Base-by-base conservation (phyloP, 2,888 invertebrate species). In the Dryococelus australis region DNA sequence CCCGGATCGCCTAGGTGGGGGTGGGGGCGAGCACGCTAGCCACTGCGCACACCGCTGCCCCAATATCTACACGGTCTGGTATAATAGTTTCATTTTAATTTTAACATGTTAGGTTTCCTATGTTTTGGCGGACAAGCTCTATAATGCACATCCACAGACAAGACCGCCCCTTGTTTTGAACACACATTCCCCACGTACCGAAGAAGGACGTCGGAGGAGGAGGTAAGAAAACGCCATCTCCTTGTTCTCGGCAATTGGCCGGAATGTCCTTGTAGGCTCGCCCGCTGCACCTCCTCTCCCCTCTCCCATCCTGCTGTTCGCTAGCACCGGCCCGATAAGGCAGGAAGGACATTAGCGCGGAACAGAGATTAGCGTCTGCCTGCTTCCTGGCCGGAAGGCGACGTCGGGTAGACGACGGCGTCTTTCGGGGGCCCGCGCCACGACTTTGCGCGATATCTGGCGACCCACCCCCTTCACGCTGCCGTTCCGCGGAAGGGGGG, bases 331-430 rank as follows among this genome's bases (percentile, higher is more conserved):
- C 65, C 35, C 2, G 65, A 65, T 65, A 65, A 65, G 65, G n/a
- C 65, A 65, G n/a, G 65, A 65, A 65, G 65, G 65, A 65, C 65
- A 65, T 65, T 65, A 65, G 65, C 65, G 65, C 65, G 65, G 65
- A 65, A n/a, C 65, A 65, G 65, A 65, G 65, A 65, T 65, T 65
- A 65, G 20, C 65, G 65, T 65, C n/a, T 8, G n/a, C n/a, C 65
- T 8, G 65, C 65, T 65, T 65, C 65, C 65, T n/a, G 65, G 65
- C 65, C 65, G 65, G 65, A 65, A 16, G 65, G 65, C 65, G 8
- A 16, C 47, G 47, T 13, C 47, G 47, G 12, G 47, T 16, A 47
- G 47, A 47, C 47, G 16, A 13, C 47, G 16, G 47, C 65, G 65
- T 65, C 65, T 65, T 65, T 1, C n/a, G n/a, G 65, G n/a, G n/a